Evolutionary conservation across 1,140 invertebrate species (phyloP), one percentile per base, ranked within the genome.

Genomic region (Saccostrea echinata): DNA sequence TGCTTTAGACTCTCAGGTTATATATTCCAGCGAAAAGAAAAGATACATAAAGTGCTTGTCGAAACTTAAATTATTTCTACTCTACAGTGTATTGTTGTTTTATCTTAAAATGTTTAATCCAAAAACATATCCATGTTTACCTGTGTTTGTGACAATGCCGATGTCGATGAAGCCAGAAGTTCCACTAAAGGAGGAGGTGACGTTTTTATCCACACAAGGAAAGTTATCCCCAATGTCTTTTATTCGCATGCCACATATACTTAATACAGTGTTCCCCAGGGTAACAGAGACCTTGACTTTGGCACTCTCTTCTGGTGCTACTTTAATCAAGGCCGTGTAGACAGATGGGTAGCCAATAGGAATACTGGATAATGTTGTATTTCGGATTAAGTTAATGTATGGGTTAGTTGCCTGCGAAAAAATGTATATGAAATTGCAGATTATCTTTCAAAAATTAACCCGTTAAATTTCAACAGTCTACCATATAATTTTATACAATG

Each of bases 171-270:
- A 71, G 6, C 51, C 88, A 16, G 82, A 61, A 9, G 86, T 86
- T 81, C 55, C 52, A 4, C 43, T 83, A 61, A 87, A 68, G 24
- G 71, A 30, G 11, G 86, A 71, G n/a, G 85, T 52, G 11, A 55
- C 64, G 13, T 52, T 86, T 43, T 64, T 84, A 76, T 88, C 71
- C 0, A 86, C 51, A 86, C 91, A 92, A 0, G 91, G 91, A 33
- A 86, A 87, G 86, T 92, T 91, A 52, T 90, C 84, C 33, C 91
- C 91, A 4, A 84, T 53, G 30, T 83, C 68, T n/a, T 87, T 68
- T 9, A 92, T 64, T 9, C 86, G 83, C 1, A 92, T 24, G 52
- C 87, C 88, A 84, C 90, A 91, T 13, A 92, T 80, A 51, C 57
- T 71, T 13, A 91, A 81, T 3, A 85, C 88, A 13, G 30, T 30